A percentile compares a stretch with the other conserved stretches of the same genome.
Conservation (phyloP, 2,113 vertebrate species). For the Ivindomyrus marchei region DNA sequence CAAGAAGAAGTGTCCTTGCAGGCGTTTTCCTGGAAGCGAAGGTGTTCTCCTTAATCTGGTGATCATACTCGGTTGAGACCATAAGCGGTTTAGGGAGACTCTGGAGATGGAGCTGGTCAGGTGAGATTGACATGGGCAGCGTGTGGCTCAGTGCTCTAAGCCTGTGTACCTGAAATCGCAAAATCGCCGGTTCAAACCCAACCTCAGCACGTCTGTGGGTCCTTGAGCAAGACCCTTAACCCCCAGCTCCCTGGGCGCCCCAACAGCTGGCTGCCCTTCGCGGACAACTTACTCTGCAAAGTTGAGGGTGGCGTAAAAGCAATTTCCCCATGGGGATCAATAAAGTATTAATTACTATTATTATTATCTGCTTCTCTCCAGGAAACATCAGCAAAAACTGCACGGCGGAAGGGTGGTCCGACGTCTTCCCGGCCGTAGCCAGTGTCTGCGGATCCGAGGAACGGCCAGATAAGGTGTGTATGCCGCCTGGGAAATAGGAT, state of each 20-base stretch:
- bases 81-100: not conserved
- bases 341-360: conserved; percentile 18
- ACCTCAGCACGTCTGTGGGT: too few species aligned
- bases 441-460: conserved; percentile 65
- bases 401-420: conserved; percentile 72
- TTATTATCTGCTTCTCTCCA: conserved; percentile 46
- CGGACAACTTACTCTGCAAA: too few species aligned
- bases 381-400: conserved; percentile 89
- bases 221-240: too few species aligned
- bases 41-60: not conserved
- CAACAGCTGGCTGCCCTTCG: too few species aligned
- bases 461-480: conserved; percentile 48
- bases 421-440: conserved; percentile 72
- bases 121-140: not conserved
- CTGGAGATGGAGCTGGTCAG: not conserved
- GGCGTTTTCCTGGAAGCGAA: not conserved
- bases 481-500: too few species aligned
- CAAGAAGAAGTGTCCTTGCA: not conserved
- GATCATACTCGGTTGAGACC: not conserved
- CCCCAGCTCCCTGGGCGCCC: too few species aligned
- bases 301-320: too few species aligned
- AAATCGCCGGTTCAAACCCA: too few species aligned
- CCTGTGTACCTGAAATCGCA: too few species aligned
- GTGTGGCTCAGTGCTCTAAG: too few species aligned
- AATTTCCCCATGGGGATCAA: too few species aligned